Percentiles rank a stretch among this genome's conserved stretches.
Conservation (phyloP, 2,113 vertebrate genomes). For the Amblyopsis rosae region DNA sequence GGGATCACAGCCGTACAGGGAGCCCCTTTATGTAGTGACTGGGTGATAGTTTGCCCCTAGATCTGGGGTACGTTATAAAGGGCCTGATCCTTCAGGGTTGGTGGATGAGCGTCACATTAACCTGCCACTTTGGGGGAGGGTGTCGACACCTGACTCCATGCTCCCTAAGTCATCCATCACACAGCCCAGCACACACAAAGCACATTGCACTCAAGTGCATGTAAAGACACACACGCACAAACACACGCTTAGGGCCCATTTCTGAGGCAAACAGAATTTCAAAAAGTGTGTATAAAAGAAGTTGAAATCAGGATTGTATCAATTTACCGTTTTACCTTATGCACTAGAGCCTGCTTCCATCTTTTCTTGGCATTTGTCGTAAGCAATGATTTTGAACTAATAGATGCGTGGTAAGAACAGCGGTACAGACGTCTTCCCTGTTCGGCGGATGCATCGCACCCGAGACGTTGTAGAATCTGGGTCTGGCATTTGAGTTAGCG, state of each 20-base stretch:
- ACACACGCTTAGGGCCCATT: not conserved
- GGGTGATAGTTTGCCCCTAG: not conserved
- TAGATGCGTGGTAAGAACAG: conserved; percentile 6
- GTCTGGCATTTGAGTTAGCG: conserved; percentile 63
- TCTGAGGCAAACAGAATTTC: not conserved
- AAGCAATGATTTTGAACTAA: conserved; percentile 31
- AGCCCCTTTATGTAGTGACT: not conserved
- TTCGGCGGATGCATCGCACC: conserved; percentile 34
- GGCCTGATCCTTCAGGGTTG: conserved; percentile 6
- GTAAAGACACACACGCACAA: conserved; percentile 11
- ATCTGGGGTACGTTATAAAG: not conserved
- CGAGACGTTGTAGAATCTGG: conserved; percentile 49
- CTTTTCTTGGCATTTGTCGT: not conserved
- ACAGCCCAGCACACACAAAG: conserved; percentile 32
- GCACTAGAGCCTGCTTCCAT: not conserved
- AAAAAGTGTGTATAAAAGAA: not conserved
- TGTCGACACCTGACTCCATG: conserved; percentile 20
- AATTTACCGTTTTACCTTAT: not conserved
- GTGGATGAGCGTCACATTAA: conserved; percentile 38
- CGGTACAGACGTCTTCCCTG: conserved; percentile 46
- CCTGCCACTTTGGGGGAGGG: conserved; percentile 27
- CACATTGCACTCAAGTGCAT: conserved; percentile 9
- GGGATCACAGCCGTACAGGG: too few relatives aligned
- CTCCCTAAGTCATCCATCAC: conserved; percentile 41
- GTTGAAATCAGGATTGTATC: not conserved